phyloP scores from a whole-genome alignment of 92 coral and sea anemone species.

The Muricea muricata region DNA sequence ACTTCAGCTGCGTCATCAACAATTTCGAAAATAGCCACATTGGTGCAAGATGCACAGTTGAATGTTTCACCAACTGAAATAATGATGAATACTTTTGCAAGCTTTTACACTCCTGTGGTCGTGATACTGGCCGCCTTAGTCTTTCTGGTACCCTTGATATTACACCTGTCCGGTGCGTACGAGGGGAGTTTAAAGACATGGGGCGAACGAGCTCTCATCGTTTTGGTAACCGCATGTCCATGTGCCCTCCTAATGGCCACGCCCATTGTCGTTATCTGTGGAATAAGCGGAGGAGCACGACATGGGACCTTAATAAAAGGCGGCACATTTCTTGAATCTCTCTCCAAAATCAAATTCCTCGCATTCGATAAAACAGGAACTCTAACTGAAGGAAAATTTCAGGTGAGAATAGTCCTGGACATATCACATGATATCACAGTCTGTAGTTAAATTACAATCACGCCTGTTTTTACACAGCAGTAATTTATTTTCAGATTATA shows the following conservation, averaged over 20 bases:
- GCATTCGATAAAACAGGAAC: constrained; percentile 98
- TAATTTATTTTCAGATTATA: too few species aligned
- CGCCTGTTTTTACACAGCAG: too few species aligned
- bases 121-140: constrained; percentile 75
- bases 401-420: constrained; percentile 68
- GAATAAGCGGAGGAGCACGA: constrained; percentile 93
- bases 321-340: constrained; percentile 80
- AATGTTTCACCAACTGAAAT: constrained; percentile 81
- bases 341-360: constrained; percentile 68
- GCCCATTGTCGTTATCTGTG: constrained; percentile 91
- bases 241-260: constrained; percentile 97
- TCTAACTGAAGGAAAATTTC: constrained; percentile 89
- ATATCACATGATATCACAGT: too few species aligned
- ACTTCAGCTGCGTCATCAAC: constrained; percentile 82
- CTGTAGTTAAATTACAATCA: too few species aligned
- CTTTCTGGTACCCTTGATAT: constrained; percentile 80
- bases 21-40: constrained; percentile 66
- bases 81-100: constrained; percentile 86
- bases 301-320: constrained; percentile 80
- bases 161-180: constrained; percentile 84
- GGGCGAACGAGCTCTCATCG: constrained; percentile 83
- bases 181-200: constrained; percentile 71
- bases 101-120: constrained; percentile 83
- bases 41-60: constrained; percentile 92
- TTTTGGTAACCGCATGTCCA: constrained; percentile 93